Evolutionary conservation across 2,888 invertebrate species (phyloP).

Genomic region (Nomada flava): DNA sequence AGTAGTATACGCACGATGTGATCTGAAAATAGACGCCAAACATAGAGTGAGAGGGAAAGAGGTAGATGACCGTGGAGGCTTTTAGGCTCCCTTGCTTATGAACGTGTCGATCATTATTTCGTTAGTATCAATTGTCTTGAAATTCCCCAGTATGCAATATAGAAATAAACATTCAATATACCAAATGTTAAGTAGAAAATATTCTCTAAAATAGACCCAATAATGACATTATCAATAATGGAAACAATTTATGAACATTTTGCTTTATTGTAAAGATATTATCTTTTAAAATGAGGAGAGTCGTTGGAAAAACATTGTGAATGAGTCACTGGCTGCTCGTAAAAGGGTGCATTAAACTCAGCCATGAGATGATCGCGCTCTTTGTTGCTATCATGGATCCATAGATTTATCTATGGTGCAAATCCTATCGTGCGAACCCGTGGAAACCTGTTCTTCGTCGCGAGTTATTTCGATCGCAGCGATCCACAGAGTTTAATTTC

Average conservation of each 20-base stretch:
- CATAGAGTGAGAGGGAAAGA: conserved; percentile 41
- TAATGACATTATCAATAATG: neutral
- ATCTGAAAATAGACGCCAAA: conserved; percentile 67
- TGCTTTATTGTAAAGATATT: neutral
- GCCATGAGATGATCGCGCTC: neutral
- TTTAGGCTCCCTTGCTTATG: conserved; percentile 16
- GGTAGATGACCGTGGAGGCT: conserved; percentile 64
- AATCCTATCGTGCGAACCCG: conserved; percentile 49
- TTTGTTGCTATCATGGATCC: conserved; percentile 20
- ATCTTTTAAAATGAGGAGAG: neutral
- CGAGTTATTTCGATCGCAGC: conserved; percentile 73
- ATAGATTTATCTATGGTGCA: conserved; percentile 49
- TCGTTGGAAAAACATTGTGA: neutral
- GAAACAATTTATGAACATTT: neutral
- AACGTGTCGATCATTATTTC: conserved; percentile 21
- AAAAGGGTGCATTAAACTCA: neutral
- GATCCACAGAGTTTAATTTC: conserved; percentile 70
- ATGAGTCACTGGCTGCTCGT: neutral
- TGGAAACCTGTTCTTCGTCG: conserved; percentile 69
- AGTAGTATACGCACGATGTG: conserved; percentile 60
- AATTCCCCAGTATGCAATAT: neutral
- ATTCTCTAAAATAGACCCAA: neutral
- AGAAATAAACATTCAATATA: neutral
- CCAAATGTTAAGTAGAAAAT: neutral
- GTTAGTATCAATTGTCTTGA: neutral